Evolutionary conservation across 2,797 vertebrate species (phyloP), one percentile per base, ranked within the genome.

Genomic region (Pitangus sulphuratus): DNA sequence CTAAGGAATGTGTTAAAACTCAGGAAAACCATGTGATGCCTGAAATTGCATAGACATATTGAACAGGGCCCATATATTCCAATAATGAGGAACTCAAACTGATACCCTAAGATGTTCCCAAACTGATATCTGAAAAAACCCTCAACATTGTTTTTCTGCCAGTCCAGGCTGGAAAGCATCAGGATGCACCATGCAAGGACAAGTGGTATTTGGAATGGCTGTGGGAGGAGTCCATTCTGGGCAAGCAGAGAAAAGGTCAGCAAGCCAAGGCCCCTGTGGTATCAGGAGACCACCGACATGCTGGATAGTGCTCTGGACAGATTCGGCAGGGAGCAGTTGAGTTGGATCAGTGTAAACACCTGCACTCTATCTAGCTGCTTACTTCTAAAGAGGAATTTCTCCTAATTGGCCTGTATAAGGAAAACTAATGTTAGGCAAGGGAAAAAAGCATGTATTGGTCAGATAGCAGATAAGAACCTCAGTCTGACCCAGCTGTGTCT

Each of bases 341-440:
- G 61, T 20, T 1, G 6, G 66, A 54, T 82, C 75, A 83, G 31
- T 60, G 22, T 90, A 92, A 94, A 92, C 42, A 92, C 78, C 68
- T 94, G 87, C 50, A 68, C 16, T 57, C 19, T 76, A 79, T 94
- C 79, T 94, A 82, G 44, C 54, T n/a, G 19, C 45, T 92, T 83
- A 91, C 84, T 96, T 93, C 74, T 90, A 87, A 89, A 71, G 64
- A 96, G 65, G 96, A 97, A 97, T 98, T 96, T 89, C 48, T 97
- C 79, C 95, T 98, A 98, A 98, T 98, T 98, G 97, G 97, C 94
- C 83, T 95, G 56, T 89, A 69, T 92, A 78, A 89, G 84, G 91
- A 94, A 91, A 96, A 91, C 75, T 51, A 86, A 89, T 83, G 58
- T 35, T 83, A 86, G 56, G 70, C 5, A 1, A 58, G 8, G 45